phyloP scores from a whole-genome alignment of 2,113 vertebrate species.

The Propithecus coquereli region DNA sequence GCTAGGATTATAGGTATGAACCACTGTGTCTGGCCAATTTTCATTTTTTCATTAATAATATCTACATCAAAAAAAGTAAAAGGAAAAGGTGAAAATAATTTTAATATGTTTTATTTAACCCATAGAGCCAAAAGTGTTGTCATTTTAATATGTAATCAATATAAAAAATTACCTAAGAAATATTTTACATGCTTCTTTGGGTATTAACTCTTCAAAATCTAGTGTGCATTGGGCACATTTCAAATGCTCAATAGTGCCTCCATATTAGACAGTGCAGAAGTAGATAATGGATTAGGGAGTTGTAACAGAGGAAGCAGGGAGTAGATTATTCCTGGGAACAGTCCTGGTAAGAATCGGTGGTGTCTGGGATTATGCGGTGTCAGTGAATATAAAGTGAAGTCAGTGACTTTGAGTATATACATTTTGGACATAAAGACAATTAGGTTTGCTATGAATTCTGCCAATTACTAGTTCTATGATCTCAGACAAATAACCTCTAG shows the following conservation, averaged over 20 bases:
- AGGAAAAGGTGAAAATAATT: background rate
- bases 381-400: background rate
- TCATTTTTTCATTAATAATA: background rate
- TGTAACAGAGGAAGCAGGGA: background rate
- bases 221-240: background rate
- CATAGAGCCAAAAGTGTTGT: background rate
- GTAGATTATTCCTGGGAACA: background rate
- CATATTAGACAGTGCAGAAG: background rate
- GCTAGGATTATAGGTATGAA: no score
- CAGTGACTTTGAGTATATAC: background rate
- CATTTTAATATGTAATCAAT: background rate
- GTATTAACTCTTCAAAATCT: background rate
- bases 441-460: background rate
- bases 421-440: background rate
- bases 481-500: background rate
- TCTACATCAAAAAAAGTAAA: background rate
- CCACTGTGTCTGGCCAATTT: no score
- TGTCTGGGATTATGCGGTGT: background rate
- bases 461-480: background rate
- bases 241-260: background rate
- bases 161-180: background rate
- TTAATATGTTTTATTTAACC: background rate
- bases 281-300: background rate
- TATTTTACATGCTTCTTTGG: background rate
- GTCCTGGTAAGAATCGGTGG: background rate